These are phyloP conservation scores for Bombus confusus DNA, from an alignment of 1,140 invertebrate genomes.

Conservation along the genomic window DNA sequence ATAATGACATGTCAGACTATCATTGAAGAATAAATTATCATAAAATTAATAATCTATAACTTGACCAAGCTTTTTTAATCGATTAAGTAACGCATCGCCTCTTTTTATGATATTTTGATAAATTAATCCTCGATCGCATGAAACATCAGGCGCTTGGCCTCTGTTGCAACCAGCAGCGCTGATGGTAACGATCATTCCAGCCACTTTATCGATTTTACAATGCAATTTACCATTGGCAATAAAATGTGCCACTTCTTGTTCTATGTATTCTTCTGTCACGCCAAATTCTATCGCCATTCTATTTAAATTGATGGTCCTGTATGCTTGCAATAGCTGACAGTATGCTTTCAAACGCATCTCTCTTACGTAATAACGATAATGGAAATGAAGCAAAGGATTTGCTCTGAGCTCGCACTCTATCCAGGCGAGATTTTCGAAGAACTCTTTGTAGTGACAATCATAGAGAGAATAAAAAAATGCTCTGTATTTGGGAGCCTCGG, in stretches of 20 bases:
- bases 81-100: slow-evolving; percentile 90
- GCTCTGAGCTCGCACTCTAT: slow-evolving; percentile 85
- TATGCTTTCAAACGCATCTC: slow-evolving; percentile 91
- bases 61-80: slow-evolving; percentile 90
- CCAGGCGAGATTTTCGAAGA: slow-evolving; percentile 83
- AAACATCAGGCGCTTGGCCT: slow-evolving; percentile 83
- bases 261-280: slow-evolving; percentile 88
- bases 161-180: slow-evolving; percentile 84
- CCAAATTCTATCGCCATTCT: slow-evolving; percentile 91
- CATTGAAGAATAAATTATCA: neutral
- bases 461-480: slow-evolving; percentile 88
- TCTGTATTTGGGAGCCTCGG: slow-evolving; percentile 81
- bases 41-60: slow-evolving; percentile 83
- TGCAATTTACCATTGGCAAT: slow-evolving; percentile 89
- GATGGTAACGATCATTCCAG: slow-evolving; percentile 89
- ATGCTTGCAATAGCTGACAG: slow-evolving; percentile 89
- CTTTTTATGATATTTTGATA: slow-evolving; percentile 91
- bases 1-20: neutral
- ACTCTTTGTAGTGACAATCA: slow-evolving; percentile 89
- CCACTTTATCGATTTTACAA: slow-evolving; percentile 90
- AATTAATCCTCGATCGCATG: slow-evolving; percentile 69
- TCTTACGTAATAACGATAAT: slow-evolving; percentile 88
- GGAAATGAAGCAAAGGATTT: slow-evolving; percentile 87
- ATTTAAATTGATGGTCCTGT: slow-evolving; percentile 86
- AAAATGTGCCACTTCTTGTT: slow-evolving; percentile 86